Percentiles rank a stretch among this genome's conserved stretches.
These are phyloP conservation scores for Phalacrocorax brasilianus DNA, from an alignment of 2,113 vertebrate genomes.

Conservation along the genomic window DNA sequence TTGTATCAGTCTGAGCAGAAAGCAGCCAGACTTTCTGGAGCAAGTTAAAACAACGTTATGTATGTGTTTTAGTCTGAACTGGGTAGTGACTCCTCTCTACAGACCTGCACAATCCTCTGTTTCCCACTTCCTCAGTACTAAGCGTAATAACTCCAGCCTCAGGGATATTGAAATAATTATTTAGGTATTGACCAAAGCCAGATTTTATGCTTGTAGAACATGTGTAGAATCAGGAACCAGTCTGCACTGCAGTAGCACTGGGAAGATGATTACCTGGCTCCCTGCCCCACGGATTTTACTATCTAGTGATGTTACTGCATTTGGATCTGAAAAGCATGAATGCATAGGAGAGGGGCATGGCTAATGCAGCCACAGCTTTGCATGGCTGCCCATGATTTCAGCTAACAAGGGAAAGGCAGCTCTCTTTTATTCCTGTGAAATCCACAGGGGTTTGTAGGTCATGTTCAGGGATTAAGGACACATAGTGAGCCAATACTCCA, in stretches of 20 bases:
- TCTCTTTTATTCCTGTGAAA: accelerated
- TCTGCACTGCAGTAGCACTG: background rate
- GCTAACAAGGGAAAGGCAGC: background rate
- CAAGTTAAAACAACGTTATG: accelerated
- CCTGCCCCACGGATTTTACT: background rate
- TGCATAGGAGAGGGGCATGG: background rate
- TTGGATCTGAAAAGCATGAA: background rate
- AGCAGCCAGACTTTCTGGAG: background rate
- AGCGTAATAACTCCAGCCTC: background rate
- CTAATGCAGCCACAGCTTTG: background rate
- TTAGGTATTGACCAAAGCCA: background rate
- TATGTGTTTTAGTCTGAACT: accelerated
- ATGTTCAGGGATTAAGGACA: accelerated
- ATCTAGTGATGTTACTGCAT: accelerated
- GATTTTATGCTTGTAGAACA: background rate
- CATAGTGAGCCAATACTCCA: background rate
- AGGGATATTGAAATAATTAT: background rate
- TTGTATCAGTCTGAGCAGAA: background rate
- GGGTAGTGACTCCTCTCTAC: background rate
- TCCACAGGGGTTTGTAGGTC: background rate
- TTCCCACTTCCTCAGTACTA: background rate
- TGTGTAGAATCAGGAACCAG: background rate
- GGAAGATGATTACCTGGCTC: background rate
- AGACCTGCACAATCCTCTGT: background rate
- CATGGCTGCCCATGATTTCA: background rate